Base-by-base conservation (phyloP, 2,888 invertebrate species). In the Artemia sp. region DNA sequence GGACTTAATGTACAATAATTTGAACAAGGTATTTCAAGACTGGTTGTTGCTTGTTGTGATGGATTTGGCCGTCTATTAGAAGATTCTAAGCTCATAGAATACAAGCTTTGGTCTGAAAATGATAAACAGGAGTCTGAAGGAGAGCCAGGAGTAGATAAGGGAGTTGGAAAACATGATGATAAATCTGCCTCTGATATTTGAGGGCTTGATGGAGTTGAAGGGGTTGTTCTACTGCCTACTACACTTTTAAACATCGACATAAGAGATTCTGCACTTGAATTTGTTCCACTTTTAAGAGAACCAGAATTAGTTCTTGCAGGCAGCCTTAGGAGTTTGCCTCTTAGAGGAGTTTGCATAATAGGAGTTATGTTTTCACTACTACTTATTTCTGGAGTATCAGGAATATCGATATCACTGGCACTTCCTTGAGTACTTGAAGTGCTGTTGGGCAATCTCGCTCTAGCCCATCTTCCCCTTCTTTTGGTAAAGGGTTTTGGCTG, bases 381-480 rank as follows among this genome's bases (percentile, higher is more conserved):
- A 24, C 87, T 87, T 81, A 87, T 83, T 66, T 88, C 75, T 24
- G 74, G 74, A 6, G 74, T 75, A 19, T 76, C 76, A 51, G 73
- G 87, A 70, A 66, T 67, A 12, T 75, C 75, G 19, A 74, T 74
- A 67, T 76, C 76, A 70, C 75, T 75, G 76, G 87, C 88, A 75
- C 87, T 86, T 74, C 86, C 87, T 80, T 87, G 87, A 78, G 86
- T 86, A 76, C 86, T 86, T 64, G 86, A 86, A 7, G 86, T 85
- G 76, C 86, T 86, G 75, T 73, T 73, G 6, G 70, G 70, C 14
- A 67, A 38, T 53, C 53, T 51, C 8, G 52, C 51, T 12, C 71
- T 69, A 10, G 67, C 53, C 8, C 38, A 67, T 67, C 71, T 67
- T 14, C 52, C 52, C 19, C 71, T 38, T 8, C 64, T 52, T 51